These are phyloP conservation scores for Psilopsiagon aymara DNA, from an alignment of 2,113 vertebrate genomes.

Conservation along the genomic window DNA sequence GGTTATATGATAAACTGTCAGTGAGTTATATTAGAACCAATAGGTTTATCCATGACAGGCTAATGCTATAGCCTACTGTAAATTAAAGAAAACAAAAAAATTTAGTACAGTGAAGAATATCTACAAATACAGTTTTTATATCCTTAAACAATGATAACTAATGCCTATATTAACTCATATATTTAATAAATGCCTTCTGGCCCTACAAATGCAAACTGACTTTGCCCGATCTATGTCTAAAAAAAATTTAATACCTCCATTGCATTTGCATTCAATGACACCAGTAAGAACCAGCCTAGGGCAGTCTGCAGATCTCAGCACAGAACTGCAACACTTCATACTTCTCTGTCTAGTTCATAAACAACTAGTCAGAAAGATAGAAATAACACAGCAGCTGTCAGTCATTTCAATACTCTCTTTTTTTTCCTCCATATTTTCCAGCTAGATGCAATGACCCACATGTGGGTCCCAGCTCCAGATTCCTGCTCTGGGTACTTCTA, in stretches of 20 bases:
- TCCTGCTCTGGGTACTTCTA: neutral
- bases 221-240: neutral
- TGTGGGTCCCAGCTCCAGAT: neutral
- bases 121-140: neutral
- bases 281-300: neutral
- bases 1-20: neutral
- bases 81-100: neutral
- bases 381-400: slow-evolving; percentile 16
- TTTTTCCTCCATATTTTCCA: neutral
- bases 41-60: neutral
- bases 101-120: neutral
- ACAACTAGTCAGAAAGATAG: neutral
- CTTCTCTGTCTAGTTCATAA: neutral
- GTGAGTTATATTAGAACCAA: neutral
- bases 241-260: fast-evolving
- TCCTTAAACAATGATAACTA: neutral
- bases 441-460: neutral
- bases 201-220: neutral
- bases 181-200: neutral
- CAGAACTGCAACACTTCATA: neutral
- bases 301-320: neutral
- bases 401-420: neutral
- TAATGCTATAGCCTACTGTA: neutral
- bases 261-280: neutral
- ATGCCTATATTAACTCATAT: neutral